Conservation (phyloP, 2,797 vertebrate genomes). For the Capromys pilorides region DNA sequence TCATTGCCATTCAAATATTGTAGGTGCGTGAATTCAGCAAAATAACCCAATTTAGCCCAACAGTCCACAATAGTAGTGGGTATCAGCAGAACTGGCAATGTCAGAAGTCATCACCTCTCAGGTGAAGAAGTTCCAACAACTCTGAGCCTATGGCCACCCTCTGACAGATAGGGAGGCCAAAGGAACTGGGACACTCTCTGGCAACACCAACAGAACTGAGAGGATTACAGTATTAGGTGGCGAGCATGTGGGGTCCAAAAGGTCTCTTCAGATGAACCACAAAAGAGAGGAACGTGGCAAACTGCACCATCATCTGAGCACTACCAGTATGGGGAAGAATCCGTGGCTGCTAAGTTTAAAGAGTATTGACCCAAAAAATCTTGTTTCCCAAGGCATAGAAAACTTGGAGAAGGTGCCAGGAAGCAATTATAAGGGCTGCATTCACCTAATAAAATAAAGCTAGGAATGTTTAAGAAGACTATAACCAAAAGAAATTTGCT, state of each 20-base stretch:
- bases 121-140: not conserved
- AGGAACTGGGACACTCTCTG: rapidly evolving
- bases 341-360: not conserved
- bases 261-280: not conserved
- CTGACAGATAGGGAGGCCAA: rapidly evolving
- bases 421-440: not conserved
- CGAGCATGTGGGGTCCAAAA: not conserved
- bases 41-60: no score
- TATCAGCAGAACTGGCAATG: no score
- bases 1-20: no score
- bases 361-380: not conserved
- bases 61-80: no score
- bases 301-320: not conserved
- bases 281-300: not conserved
- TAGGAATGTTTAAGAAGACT: conserved; percentile 14
- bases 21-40: no score
- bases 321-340: not conserved
- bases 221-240: rapidly evolving
- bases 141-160: not conserved
- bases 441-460: not conserved
- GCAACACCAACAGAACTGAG: rapidly evolving
- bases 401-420: not conserved
- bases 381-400: not conserved
- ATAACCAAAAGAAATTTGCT: not conserved
- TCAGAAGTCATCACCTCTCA: no score